Percentiles rank a stretch among this genome's conserved stretches.
These are phyloP conservation scores for Scrobipalpa atriplicella DNA, from an alignment of 2,888 invertebrate genomes.

Conservation along the genomic window DNA sequence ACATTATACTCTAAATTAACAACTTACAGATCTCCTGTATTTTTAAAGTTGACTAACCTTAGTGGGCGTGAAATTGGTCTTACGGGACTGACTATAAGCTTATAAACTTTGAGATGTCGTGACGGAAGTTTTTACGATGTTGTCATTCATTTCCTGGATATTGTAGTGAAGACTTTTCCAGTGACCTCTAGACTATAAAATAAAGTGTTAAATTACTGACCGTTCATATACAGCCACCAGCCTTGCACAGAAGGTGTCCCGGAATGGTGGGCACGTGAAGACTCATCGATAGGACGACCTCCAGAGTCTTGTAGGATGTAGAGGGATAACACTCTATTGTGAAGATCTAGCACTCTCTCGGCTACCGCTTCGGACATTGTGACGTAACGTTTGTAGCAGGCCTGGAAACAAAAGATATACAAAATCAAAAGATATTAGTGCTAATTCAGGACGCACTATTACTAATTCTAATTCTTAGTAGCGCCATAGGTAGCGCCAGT, in stretches of 20 bases:
- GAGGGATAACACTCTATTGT: slow-evolving; percentile 89
- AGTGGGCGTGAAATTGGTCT: too few species aligned
- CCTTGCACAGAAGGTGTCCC: slow-evolving; percentile 93
- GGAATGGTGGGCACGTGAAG: slow-evolving; percentile 81
- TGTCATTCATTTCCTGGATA: too few species aligned
- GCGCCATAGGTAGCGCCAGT: too few species aligned
- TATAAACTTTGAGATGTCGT: too few species aligned
- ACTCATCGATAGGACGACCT: slow-evolving; percentile 86
- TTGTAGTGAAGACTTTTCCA: too few species aligned
- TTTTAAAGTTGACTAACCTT: neutral
- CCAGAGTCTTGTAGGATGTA: slow-evolving; percentile 93
- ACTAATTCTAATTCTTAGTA: too few species aligned
- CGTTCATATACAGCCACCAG: slow-evolving; percentile 95
- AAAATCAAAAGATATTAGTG: too few species aligned
- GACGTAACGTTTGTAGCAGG: slow-evolving; percentile 88
- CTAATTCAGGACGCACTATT: too few species aligned
- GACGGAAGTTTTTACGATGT: too few species aligned
- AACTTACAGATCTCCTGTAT: neutral
- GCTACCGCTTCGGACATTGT: slow-evolving; percentile 94
- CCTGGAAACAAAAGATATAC: too few species aligned
- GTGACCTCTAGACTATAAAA: slow-evolving; percentile 85
- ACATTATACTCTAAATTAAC: too few species aligned
- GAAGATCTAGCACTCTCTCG: slow-evolving; percentile 90
- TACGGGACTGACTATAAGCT: too few species aligned
- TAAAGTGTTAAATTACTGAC: slow-evolving; percentile 55